phyloP scores from a whole-genome alignment of 2,888 invertebrate species.

The Eupithecia centaureata region DNA sequence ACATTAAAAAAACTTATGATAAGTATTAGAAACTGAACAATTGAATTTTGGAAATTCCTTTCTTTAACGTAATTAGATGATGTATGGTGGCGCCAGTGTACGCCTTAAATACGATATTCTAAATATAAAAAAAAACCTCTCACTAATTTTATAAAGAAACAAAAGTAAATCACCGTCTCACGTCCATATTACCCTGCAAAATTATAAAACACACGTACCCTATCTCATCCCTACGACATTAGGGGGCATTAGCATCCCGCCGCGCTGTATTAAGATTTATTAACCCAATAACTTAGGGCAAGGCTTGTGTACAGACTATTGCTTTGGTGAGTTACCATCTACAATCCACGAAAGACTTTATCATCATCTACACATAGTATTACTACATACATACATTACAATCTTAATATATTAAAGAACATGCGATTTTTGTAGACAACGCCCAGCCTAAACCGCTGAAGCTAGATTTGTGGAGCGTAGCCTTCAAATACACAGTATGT shows the following conservation, averaged over 20 bases:
- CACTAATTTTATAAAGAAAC: background rate
- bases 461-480: too few relatives aligned
- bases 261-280: slow-evolving; percentile 60
- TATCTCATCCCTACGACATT: slow-evolving; percentile 52
- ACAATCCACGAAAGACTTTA: background rate
- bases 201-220: slow-evolving; percentile 27
- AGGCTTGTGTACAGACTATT: slow-evolving; percentile 22
- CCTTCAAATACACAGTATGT: too few relatives aligned
- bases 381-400: background rate
- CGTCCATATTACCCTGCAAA: slow-evolving; percentile 1
- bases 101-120: background rate
- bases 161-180: background rate
- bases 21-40: too few relatives aligned
- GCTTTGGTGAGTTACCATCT: slow-evolving; percentile 7
- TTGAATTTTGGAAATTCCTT: too few relatives aligned
- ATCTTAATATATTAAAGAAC: too few relatives aligned
- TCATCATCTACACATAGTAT: too few relatives aligned
- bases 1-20: too few relatives aligned
- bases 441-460: too few relatives aligned
- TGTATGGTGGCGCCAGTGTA: too few relatives aligned
- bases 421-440: too few relatives aligned
- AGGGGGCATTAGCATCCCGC: slow-evolving; percentile 54
- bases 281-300: slow-evolving; percentile 54
- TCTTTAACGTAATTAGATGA: too few relatives aligned
- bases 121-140: background rate